Conservation (phyloP, 2,888 invertebrate species). For the Phania funesta region DNA sequence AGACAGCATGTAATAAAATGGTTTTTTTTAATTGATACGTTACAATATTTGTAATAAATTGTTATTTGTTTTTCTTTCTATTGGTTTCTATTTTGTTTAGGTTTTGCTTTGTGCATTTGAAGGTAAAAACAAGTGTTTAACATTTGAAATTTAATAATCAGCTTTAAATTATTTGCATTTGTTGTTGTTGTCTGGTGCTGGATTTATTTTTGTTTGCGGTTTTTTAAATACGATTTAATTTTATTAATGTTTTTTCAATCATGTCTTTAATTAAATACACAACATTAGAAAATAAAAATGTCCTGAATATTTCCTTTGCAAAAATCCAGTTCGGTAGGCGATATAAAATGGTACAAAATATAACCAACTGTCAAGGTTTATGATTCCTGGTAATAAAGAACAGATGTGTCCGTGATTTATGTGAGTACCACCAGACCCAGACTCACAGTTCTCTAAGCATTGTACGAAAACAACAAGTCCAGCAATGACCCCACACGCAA, state of each 20-base stretch:
- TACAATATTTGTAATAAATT: conserved; percentile 16
- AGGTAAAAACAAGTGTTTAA: conserved; percentile 38
- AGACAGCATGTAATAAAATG: not conserved
- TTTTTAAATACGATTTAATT: no score
- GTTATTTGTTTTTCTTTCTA: not conserved
- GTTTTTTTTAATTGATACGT: conserved; percentile 9
- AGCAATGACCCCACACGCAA: no score
- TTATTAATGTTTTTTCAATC: conserved; percentile 21
- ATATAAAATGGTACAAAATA: not conserved
- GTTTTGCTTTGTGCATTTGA: conserved; percentile 12
- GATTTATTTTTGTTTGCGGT: conserved; percentile 23
- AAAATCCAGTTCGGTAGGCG: conserved; percentile 14
- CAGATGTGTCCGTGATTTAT: no score
- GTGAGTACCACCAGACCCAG: no score
- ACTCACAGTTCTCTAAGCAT: no score
- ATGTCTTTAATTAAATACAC: conserved; percentile 6
- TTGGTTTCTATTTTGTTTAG: not conserved
- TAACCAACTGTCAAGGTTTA: no score
- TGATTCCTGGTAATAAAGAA: no score
- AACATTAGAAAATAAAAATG: not conserved
- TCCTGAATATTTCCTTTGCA: conserved; percentile 5
- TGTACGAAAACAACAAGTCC: no score
- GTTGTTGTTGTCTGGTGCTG: not conserved
- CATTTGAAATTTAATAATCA: conserved; percentile 30
- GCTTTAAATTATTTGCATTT: conserved; percentile 35